Evolutionary conservation across 2,113 vertebrate genomes (phyloP).

Genomic region (Eleginops maclovinus): DNA sequence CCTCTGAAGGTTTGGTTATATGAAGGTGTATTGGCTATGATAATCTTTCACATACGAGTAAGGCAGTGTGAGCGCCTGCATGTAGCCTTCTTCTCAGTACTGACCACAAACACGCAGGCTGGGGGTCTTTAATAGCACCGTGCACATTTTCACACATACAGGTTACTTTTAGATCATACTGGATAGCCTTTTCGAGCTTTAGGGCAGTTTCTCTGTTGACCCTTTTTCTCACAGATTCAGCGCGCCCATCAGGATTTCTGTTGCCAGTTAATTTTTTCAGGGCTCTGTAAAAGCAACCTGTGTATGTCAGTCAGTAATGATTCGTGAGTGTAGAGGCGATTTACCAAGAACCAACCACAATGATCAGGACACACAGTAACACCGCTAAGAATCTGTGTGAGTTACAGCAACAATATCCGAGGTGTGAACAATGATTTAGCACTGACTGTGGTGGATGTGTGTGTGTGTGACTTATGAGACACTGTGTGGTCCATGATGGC

Average conservation of each 20-base stretch:
- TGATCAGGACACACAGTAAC: slow-evolving; percentile 28
- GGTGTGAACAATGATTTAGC: slow-evolving; percentile 44
- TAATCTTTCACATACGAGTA: slow-evolving; percentile 1
- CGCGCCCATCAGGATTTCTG: slow-evolving; percentile 1
- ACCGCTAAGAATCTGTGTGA: slow-evolving; percentile 34
- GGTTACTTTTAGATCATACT: slow-evolving; percentile 2
- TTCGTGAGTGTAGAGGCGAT: slow-evolving; percentile 13
- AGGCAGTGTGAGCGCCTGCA: neutral
- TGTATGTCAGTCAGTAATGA: slow-evolving; percentile 29
- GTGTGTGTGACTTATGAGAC: slow-evolving; percentile 58
- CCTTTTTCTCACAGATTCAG: neutral
- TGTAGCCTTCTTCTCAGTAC: neutral
- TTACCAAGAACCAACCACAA: slow-evolving; percentile 21
- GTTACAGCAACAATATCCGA: slow-evolving; percentile 37
- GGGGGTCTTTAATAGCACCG: neutral
- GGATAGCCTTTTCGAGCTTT: too few relatives aligned
- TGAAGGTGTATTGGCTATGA: slow-evolving; percentile 13
- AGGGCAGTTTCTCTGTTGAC: slow-evolving; percentile 2
- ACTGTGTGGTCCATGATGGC: slow-evolving; percentile 27
- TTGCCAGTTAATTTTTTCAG: neutral
- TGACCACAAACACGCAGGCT: neutral
- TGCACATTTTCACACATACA: slow-evolving; percentile 11
- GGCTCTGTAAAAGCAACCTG: slow-evolving; percentile 6
- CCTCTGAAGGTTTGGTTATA: slow-evolving; percentile 1
- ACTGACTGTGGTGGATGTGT: slow-evolving; percentile 14